Conservation (phyloP, 2,113 vertebrate species). For the Spea bombifrons region DNA sequence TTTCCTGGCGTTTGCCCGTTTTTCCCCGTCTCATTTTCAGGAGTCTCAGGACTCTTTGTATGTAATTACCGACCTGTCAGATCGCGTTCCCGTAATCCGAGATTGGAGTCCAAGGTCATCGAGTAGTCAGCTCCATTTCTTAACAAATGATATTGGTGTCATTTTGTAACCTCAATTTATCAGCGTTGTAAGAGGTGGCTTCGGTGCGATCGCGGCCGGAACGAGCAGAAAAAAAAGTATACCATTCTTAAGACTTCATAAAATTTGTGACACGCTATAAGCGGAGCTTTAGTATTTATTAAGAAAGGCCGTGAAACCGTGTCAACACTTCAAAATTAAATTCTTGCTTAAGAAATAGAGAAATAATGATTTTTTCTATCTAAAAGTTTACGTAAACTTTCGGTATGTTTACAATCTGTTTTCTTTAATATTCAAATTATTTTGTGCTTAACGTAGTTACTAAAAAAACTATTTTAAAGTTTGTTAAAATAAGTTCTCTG, state of each 20-base stretch:
- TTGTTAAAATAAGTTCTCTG: no score
- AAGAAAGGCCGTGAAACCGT: no score
- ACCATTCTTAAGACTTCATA: constrained; percentile 9
- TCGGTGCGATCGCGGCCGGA: not conserved
- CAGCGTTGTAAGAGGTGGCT: constrained; percentile 27
- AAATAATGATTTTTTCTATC: no score
- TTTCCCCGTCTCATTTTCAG: constrained; percentile 6
- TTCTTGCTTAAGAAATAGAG: no score
- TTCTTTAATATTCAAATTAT: no score
- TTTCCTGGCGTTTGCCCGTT: not conserved
- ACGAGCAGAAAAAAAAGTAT: not conserved
- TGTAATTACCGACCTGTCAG: constrained; percentile 35
- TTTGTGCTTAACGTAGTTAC: no score
- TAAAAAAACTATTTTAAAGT: no score
- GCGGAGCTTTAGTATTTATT: no score
- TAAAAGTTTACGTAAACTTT: no score
- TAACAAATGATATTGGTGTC: constrained; percentile 28
- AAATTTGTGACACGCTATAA: not conserved
- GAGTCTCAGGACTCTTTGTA: constrained; percentile 24
- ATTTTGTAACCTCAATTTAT: constrained; percentile 45
- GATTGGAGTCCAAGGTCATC: constrained; percentile 40
- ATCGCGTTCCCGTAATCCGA: constrained; percentile 41
- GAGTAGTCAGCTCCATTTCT: constrained; percentile 31
- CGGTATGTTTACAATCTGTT: no score
- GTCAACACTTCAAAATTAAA: no score